Conservation (phyloP, 2,113 vertebrate species). For the Scolopax mira region DNA sequence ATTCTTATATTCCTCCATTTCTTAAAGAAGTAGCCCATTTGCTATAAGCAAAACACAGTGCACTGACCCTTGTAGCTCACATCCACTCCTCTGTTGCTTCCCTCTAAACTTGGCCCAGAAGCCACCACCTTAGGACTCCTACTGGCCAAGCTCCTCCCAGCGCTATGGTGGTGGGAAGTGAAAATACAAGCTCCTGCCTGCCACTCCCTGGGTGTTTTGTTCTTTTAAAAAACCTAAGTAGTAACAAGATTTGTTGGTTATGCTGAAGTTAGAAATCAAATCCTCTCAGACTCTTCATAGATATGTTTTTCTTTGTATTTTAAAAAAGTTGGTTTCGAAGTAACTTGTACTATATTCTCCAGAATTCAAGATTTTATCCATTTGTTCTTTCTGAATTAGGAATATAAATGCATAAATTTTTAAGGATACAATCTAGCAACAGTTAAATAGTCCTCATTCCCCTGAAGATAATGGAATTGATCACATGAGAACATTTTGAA, state of each 20-base stretch:
- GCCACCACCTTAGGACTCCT: not conserved
- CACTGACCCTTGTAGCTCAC: not conserved
- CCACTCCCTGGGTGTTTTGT: accelerated
- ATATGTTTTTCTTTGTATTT: not conserved
- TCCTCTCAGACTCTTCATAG: not conserved
- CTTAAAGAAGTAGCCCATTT: not conserved
- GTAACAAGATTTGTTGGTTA: not conserved
- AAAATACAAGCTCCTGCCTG: not conserved
- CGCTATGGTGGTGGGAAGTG: accelerated
- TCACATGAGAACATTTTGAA: constrained; percentile 9
- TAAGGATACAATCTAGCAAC: not conserved
- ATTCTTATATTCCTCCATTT: not conserved
- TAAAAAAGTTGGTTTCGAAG: not conserved
- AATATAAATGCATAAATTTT: not conserved
- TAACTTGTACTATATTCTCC: not conserved
- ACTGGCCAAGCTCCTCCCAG: not conserved
- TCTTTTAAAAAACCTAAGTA: not conserved
- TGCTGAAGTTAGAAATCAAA: not conserved
- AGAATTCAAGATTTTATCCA: not conserved
- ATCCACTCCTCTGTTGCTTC: not conserved
- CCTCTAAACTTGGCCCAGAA: not conserved
- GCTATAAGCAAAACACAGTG: not conserved
- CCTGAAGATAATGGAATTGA: not conserved
- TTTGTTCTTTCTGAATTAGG: not conserved
- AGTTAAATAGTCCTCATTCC: not conserved